A percentile compares a stretch with the other conserved stretches of the same genome.
These are phyloP conservation scores for Clarias magur DNA, from an alignment of 2,113 vertebrate species.

Conservation along the genomic window DNA sequence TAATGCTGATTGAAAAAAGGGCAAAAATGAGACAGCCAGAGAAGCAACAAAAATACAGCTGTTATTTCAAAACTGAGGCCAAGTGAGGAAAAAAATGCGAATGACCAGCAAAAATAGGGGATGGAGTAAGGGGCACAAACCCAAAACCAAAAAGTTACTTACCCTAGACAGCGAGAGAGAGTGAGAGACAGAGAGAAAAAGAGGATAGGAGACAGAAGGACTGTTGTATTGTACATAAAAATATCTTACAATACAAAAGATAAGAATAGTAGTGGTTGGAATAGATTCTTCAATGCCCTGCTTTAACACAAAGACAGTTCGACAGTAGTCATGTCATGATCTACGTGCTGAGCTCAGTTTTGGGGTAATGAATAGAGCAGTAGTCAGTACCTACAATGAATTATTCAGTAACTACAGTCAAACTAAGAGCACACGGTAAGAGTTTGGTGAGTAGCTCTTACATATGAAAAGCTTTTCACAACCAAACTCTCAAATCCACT, in stretches of 20 bases:
- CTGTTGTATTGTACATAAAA: not conserved
- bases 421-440: not conserved
- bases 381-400: not conserved
- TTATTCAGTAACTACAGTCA: not conserved
- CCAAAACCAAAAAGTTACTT: constrained; percentile 54
- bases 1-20: not conserved
- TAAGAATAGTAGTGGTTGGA: not conserved
- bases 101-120: constrained; percentile 7
- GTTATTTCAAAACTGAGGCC: constrained; percentile 57
- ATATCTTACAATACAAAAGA: not conserved
- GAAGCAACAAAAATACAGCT: constrained; percentile 45
- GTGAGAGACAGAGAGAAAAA: not conserved
- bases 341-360: not conserved
- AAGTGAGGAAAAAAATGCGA: constrained; percentile 32
- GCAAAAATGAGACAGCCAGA: not conserved
- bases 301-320: not conserved
- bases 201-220: not conserved
- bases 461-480: not conserved
- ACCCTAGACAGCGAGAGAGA: constrained; percentile 6
- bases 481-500: not conserved
- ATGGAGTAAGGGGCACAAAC: not conserved
- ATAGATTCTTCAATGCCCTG: not conserved
- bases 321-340: not conserved
- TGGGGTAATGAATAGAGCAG: not conserved
- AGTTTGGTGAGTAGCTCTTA: not conserved